A percentile compares a stretch with the other conserved stretches of the same genome.
These are phyloP conservation scores for Tapera naevia DNA, from an alignment of 2,797 vertebrate species.

Conservation along the genomic window DNA sequence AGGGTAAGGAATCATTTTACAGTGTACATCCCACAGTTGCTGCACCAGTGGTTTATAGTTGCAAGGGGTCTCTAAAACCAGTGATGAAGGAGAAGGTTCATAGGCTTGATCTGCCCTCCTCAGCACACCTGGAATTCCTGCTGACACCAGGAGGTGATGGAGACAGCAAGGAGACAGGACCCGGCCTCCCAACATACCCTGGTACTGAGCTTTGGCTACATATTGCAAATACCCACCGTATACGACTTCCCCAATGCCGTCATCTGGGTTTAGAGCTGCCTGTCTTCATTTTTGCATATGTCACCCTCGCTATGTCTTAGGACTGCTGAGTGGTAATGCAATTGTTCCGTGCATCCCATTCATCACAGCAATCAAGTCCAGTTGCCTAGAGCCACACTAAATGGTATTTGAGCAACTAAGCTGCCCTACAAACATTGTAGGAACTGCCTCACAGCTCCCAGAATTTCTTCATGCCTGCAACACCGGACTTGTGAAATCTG, in stretches of 20 bases:
- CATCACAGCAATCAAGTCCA: not conserved
- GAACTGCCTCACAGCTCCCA: not conserved
- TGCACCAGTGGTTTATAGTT: not conserved
- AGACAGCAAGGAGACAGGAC: not conserved
- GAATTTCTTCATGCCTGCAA: not conserved
- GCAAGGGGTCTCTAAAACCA: not conserved
- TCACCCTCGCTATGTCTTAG: not conserved
- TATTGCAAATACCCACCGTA: not conserved
- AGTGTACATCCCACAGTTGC: fast-evolving
- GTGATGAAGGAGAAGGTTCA: not conserved
- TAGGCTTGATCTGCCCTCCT: not conserved
- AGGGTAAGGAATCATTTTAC: not conserved
- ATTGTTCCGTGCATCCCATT: not conserved
- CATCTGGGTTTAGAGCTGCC: not conserved
- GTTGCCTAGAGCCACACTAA: not conserved
- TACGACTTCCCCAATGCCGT: not conserved
- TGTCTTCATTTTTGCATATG: not conserved
- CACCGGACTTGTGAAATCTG: not conserved
- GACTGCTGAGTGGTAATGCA: not conserved
- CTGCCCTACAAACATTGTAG: not conserved
- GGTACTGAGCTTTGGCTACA: not conserved
- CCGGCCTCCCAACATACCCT: not conserved
- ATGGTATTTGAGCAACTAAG: not conserved
- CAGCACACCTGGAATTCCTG: not conserved
- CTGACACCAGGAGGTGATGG: not conserved